Percentiles rank a stretch among this genome's conserved stretches.
phyloP scores from a whole-genome alignment of 2,888 invertebrate species.

The Iselma pallidipennis region DNA sequence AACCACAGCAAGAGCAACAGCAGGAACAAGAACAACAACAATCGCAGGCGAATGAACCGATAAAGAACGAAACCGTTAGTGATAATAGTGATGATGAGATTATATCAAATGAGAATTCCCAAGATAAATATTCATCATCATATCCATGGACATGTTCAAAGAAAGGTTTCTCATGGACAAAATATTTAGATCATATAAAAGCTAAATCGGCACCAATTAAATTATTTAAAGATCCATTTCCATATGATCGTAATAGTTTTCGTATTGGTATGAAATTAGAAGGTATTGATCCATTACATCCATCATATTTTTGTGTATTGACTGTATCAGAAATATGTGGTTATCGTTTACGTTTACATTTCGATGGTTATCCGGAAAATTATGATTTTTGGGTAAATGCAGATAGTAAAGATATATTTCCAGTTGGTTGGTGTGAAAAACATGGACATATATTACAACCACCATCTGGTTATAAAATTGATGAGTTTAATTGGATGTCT shows the following conservation, averaged over 20 bases:
- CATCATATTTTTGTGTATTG: constrained; percentile 85
- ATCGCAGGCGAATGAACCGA: constrained; percentile 50
- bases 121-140: constrained; percentile 51
- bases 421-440: constrained; percentile 91
- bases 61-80: constrained; percentile 23
- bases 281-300: constrained; percentile 92
- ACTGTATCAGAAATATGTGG: constrained; percentile 83
- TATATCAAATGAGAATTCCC: constrained; percentile 48
- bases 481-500: constrained; percentile 79
- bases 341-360: constrained; percentile 82
- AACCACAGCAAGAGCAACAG: constrained; percentile 18
- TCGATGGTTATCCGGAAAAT: constrained; percentile 87
- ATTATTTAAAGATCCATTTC: constrained; percentile 79
- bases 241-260: constrained; percentile 74
- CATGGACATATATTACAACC: constrained; percentile 78
- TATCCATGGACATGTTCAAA: constrained; percentile 74
- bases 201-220: constrained; percentile 76
- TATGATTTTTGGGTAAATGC: constrained; percentile 95
- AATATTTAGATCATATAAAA: constrained; percentile 74
- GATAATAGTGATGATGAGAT: constrained; percentile 42
- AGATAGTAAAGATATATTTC: constrained; percentile 89
- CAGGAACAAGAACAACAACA: no score
- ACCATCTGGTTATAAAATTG: constrained; percentile 68
- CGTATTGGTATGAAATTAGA: constrained; percentile 88
- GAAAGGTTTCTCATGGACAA: constrained; percentile 77